Base-by-base conservation (phyloP, 2,797 vertebrate genomes). In the Vireo griseus region DNA sequence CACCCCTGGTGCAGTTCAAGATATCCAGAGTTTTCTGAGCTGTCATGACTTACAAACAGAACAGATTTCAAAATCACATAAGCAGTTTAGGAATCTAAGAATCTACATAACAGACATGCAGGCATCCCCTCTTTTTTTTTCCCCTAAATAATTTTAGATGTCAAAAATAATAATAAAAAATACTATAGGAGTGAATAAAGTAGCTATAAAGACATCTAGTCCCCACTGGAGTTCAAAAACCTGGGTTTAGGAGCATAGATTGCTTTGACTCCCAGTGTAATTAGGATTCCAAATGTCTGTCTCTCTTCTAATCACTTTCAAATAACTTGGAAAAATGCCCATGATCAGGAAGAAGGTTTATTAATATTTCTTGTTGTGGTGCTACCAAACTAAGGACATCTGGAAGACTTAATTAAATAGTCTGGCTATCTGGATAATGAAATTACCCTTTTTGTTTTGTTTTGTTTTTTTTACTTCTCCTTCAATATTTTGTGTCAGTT, bases 71-170 rank as follows among this genome's bases (percentile, higher is more conserved):
- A 57, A 59, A 52, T 45, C 37, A 39, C 15, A 9, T 8, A 9
- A 48, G 8, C 3, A 19, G 5, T 47, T 57, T 40, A 33, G 52
- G 29, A 57, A 62, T 29, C 22, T 47, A 44, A 65, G 11, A 58
- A n/a, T 51, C 11, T 45, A 63, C 65, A 40, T 51, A 47, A 24
- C 3, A n/a, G 7, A 0, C 6, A 21, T 72, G 28, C 28, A 51
- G 22, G 47, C 4, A 5, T 5, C 1, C 3, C 2, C 10, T 5
- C 16, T 1, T 6, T 12, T 3, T 52, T 22, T 12, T 2, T 0
- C 0, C 8, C 6, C 1, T 18, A 40, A 82, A 52, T 37, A 40
- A 65, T 55, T 69, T 52, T 63, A 37, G 24, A 40, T 45, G 12
- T 24, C 29, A 39, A 68, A 77, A 40, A 35, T 71, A 39, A 20